Conservation (phyloP, 2,113 vertebrate genomes). For the Gadus macrocephalus region DNA sequence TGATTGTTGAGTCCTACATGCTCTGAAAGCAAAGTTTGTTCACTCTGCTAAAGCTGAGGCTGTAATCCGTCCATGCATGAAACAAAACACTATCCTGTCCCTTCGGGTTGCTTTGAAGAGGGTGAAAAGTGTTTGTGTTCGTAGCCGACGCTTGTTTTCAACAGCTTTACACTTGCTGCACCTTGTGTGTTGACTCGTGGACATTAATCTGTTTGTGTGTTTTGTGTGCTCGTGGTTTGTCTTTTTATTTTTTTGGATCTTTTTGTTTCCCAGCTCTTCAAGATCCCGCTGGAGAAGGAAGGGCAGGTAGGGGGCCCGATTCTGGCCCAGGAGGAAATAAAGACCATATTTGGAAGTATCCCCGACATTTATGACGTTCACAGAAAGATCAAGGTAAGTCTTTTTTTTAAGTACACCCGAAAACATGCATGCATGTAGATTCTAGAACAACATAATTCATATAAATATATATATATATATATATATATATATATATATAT, state of each 20-base stretch:
- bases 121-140: neutral
- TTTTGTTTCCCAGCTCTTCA: conserved; percentile 80
- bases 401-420: neutral
- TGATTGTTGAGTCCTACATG: neutral
- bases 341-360: conserved; percentile 98
- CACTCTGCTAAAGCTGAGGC: neutral
- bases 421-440: neutral
- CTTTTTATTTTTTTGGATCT: neutral
- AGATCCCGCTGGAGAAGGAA: conserved; percentile 90
- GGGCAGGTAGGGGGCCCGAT: conserved; percentile 94
- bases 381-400: conserved; percentile 87
- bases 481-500: too few relatives aligned
- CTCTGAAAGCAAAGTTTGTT: neutral
- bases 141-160: neutral
- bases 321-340: conserved; percentile 93
- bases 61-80: neutral
- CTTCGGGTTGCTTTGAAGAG: neutral
- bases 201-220: conserved; percentile 3
- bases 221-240: neutral
- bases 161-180: neutral
- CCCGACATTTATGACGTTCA: conserved; percentile 97
- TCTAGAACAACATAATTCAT: neutral
- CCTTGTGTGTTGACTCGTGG: neutral
- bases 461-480: neutral
- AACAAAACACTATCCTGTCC: neutral